Base-by-base conservation (phyloP, 2,797 vertebrate genomes). In the Tenualosa thibaudeaui region DNA sequence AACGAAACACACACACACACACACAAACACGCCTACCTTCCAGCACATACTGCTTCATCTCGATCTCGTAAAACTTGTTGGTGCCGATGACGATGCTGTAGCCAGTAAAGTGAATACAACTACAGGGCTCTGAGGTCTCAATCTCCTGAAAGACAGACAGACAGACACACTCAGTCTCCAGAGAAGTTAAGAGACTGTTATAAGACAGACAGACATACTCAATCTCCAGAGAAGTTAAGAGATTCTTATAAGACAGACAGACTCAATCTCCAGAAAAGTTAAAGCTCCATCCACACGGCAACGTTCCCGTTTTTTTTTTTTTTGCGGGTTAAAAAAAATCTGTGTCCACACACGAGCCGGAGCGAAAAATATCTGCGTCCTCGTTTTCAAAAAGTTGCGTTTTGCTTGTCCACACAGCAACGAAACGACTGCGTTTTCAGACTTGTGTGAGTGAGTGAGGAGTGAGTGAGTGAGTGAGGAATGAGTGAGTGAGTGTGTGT, bases 31-130 rank as follows among this genome's bases (percentile, higher is more conserved):
- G 19, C 54, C n/a, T 60, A 99, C 98, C 98, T 78, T 99, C 98
- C 0, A 99, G 95, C 0, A 97, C 97, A 82, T 98, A 99, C 94
- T 99, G 98, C 94, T 99, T 99, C 98, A 99, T 98, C 94, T 99
- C 98, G 5, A 99, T 98, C 92, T 99, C 98, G 60, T 99, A 99
- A 94, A 99, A 99, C 92, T 98, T 99, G 93, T 99, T 99, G 92
- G 98, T 99, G 89, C 98, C 98, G 2, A 99, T 97, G 92, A 99
- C 97, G 95, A 99, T 96, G 92, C 98, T 99, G 95, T 99, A 99
- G 89, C 94, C 96, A 91, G 98, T 99, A 94, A 99, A 96, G 91
- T 98, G 97, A 92, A 99, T 96, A 90, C 98, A 99, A 95, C 98
- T 99, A 95, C 98, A 99, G 1, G 98, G 98, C 94, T 99, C 98